These are phyloP conservation scores for Tinamus major DNA, from an alignment of 2,797 vertebrate genomes.

Conservation along the genomic window DNA sequence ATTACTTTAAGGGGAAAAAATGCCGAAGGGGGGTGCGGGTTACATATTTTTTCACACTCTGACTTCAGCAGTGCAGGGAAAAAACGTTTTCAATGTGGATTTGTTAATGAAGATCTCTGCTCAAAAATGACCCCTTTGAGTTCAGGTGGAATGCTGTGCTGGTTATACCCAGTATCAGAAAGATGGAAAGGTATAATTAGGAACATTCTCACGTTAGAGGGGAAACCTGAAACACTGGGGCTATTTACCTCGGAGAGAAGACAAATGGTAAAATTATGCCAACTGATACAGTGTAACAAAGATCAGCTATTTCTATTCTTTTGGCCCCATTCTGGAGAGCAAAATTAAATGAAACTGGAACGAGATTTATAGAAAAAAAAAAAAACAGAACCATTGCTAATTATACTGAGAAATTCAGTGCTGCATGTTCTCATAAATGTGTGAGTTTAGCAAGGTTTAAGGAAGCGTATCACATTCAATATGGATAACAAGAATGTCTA, in stretches of 20 bases:
- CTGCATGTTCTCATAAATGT: background rate
- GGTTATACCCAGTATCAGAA: background rate
- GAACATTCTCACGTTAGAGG: background rate
- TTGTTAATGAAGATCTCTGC: background rate
- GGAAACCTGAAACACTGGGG: background rate
- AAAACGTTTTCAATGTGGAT: background rate
- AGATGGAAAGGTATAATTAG: background rate
- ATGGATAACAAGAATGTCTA: background rate
- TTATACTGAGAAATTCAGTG: slow-evolving; percentile 8
- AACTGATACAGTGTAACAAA: background rate
- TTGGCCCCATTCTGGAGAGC: background rate
- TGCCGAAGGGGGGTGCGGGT: background rate
- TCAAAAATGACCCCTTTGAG: background rate
- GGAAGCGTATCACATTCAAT: background rate
- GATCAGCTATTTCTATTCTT: background rate
- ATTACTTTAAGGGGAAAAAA: background rate
- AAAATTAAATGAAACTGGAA: background rate
- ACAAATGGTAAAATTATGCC: background rate
- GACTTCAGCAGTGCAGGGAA: background rate
- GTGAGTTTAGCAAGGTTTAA: background rate
- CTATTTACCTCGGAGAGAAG: background rate
- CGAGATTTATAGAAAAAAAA: background rate
- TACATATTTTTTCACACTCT: background rate
- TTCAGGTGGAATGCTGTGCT: background rate
- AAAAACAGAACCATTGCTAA: background rate